These are phyloP conservation scores for Bombylius major DNA, from an alignment of 2,888 invertebrate genomes.

Conservation along the genomic window DNA sequence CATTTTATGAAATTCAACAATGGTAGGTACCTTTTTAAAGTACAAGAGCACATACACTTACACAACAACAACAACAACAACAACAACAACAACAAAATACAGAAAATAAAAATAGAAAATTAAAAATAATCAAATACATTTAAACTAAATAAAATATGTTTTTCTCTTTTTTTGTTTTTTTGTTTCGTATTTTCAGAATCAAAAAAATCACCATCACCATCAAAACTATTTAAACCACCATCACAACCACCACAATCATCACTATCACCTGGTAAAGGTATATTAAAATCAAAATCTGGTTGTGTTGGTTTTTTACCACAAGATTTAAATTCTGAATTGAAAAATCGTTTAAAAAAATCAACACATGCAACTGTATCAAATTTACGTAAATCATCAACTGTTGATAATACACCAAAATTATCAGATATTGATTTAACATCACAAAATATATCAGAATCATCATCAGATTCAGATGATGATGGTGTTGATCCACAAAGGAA, in stretches of 20 bases:
- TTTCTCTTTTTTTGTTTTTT: not conserved
- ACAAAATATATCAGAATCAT: constrained; percentile 13
- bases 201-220: constrained; percentile 1
- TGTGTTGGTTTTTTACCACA: constrained; percentile 31
- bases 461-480: constrained; percentile 11
- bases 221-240: not conserved
- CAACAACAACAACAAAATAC: too few species aligned
- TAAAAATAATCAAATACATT: too few species aligned
- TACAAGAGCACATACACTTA: too few species aligned
- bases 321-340: constrained; percentile 33
- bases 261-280: constrained; percentile 21
- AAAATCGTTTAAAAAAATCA: constrained; percentile 33
- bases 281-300: constrained; percentile 29
- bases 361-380: constrained; percentile 33
- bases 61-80: too few species aligned
- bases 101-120: too few species aligned
- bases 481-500: constrained; percentile 25
- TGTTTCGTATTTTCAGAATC: constrained; percentile 8
- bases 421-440: constrained; percentile 8
- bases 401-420: constrained; percentile 18
- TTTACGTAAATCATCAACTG: constrained; percentile 30
- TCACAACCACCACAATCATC: constrained; percentile 9
- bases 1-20: too few species aligned
- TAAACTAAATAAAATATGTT: not conserved
- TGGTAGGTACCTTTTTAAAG: too few species aligned